Evolutionary conservation across 1,140 invertebrate species (phyloP).

Genomic region (Orussus abietinus): DNA sequence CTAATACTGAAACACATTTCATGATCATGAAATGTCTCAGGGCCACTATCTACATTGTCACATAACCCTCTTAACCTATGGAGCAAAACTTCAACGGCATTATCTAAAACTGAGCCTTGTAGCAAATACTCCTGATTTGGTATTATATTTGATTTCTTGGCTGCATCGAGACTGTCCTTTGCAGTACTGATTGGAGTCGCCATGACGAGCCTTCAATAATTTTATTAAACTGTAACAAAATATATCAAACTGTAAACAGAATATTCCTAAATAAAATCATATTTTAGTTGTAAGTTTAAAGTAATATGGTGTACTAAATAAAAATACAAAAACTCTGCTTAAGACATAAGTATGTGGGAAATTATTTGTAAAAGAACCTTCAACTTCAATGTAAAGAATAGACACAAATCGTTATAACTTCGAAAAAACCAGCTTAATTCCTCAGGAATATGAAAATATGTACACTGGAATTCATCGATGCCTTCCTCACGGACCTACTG

Average conservation of each 20-base stretch:
- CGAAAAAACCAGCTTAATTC: too few species aligned
- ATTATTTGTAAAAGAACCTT: too few species aligned
- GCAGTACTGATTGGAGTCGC: slow-evolving; percentile 61
- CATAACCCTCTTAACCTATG: slow-evolving; percentile 88
- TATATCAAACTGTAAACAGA: not conserved
- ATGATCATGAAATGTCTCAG: slow-evolving; percentile 89
- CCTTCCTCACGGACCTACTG: too few species aligned
- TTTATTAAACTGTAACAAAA: too few species aligned
- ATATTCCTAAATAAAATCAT: not conserved
- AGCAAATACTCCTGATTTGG: slow-evolving; percentile 88
- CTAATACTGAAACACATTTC: slow-evolving; percentile 80
- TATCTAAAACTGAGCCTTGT: slow-evolving; percentile 88
- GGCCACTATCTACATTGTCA: slow-evolving; percentile 87
- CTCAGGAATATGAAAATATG: too few species aligned
- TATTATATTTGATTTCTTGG: slow-evolving; percentile 77
- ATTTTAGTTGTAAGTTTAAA: not conserved
- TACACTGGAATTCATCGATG: too few species aligned
- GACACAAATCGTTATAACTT: too few species aligned
- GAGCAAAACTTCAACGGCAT: slow-evolving; percentile 86
- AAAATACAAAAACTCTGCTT: too few species aligned
- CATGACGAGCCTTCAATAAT: too few species aligned
- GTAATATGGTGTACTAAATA: too few species aligned
- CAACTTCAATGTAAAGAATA: too few species aligned
- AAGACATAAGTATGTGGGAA: too few species aligned
- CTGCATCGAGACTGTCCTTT: slow-evolving; percentile 72